These are phyloP conservation scores for Lottia gigantea DNA, from an alignment of 2,888 invertebrate genomes.

Conservation along the genomic window DNA sequence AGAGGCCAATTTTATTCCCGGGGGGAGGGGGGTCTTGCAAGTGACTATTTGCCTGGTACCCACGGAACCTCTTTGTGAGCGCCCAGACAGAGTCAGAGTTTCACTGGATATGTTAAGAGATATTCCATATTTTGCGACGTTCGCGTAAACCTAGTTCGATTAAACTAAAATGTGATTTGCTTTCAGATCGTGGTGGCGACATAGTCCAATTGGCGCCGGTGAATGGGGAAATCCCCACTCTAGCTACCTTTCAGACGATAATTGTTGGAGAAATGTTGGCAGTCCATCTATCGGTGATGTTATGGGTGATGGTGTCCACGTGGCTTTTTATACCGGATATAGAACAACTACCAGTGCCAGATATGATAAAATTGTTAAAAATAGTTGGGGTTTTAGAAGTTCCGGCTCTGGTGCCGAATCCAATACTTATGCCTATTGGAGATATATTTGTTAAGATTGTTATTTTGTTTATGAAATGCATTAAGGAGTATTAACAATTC, in stretches of 20 bases:
- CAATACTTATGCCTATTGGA: slow-evolving; percentile 7
- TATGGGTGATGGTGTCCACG: slow-evolving; percentile 20
- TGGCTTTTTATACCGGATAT: slow-evolving; percentile 21
- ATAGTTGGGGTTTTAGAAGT: slow-evolving; percentile 25
- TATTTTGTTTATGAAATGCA: too few species aligned
- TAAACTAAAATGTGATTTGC: neutral
- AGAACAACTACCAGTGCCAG: slow-evolving; percentile 22
- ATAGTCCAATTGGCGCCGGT: slow-evolving; percentile 25
- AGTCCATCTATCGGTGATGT: slow-evolving; percentile 21
- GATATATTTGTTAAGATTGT: slow-evolving; percentile 13
- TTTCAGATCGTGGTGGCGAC: neutral
- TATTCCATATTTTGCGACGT: too few species aligned
- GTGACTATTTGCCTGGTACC: too few species aligned
- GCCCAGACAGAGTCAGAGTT: too few species aligned
- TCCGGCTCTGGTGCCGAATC: neutral
- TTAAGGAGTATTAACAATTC: too few species aligned
- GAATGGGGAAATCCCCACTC: slow-evolving; percentile 27
- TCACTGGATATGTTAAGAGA: too few species aligned
- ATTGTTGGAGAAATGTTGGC: slow-evolving; percentile 15
- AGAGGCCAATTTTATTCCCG: too few species aligned
- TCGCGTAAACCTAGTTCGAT: too few species aligned
- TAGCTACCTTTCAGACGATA: slow-evolving; percentile 2
- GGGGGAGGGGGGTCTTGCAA: too few species aligned
- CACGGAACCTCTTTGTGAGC: too few species aligned
- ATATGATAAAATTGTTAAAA: slow-evolving; percentile 17